These are phyloP conservation scores for Morpho achilles DNA, from an alignment of 2,888 invertebrate species.

Conservation along the genomic window DNA sequence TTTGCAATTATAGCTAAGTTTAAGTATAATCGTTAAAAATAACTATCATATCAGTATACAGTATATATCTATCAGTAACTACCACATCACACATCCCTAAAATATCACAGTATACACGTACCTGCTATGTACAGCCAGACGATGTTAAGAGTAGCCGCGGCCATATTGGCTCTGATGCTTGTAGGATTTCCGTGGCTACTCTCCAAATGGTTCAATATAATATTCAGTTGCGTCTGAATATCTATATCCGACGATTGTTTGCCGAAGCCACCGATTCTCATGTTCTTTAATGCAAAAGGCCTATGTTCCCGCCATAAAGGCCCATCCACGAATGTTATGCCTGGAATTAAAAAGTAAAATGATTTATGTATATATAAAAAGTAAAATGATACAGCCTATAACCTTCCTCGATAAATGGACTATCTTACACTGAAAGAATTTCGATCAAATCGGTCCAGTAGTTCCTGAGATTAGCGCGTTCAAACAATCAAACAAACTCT, in stretches of 20 bases:
- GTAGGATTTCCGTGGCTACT: constrained; percentile 52
- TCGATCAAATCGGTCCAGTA: no score
- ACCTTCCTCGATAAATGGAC: no score
- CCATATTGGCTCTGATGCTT: constrained; percentile 73
- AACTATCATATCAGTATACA: no score
- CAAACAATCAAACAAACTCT: no score
- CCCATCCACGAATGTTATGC: constrained; percentile 85
- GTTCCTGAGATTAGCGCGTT: no score
- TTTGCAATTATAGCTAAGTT: no score
- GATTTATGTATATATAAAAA: no score
- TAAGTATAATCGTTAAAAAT: no score
- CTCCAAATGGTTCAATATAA: constrained; percentile 67
- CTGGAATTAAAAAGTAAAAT: constrained; percentile 43
- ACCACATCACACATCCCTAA: no score
- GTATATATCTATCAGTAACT: no score
- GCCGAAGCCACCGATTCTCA: constrained; percentile 82
- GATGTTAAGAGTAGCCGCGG: constrained; percentile 82
- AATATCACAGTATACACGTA: neutral
- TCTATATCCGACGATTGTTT: constrained; percentile 80
- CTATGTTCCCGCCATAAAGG: constrained; percentile 82
- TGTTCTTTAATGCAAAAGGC: constrained; percentile 82
- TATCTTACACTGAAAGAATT: no score
- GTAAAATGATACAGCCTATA: no score
- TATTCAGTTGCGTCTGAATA: constrained; percentile 77
- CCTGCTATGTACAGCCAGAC: constrained; percentile 86